Percentiles rank a stretch among this genome's conserved stretches.
Evolutionary conservation across 2,888 invertebrate genomes (phyloP).

Genomic region (Cataglyphis altisquamis): DNA sequence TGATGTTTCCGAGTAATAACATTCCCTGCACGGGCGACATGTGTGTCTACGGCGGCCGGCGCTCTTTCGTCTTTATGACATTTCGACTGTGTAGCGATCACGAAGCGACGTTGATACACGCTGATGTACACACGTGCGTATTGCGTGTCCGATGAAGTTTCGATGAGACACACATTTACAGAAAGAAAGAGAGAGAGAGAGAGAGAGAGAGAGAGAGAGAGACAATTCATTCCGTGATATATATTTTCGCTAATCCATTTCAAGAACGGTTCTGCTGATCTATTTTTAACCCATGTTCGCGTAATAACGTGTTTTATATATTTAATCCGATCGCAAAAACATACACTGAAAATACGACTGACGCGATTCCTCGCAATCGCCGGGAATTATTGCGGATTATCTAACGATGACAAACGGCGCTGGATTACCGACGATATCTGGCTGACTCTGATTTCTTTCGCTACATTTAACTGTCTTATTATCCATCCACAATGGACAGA

Average conservation of each 20-base stretch:
- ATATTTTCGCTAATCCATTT: not conserved
- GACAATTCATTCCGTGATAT: not conserved
- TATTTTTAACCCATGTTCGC: constrained; percentile 9
- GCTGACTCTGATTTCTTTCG: constrained; percentile 62
- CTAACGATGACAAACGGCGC: constrained; percentile 74
- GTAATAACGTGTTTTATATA: not conserved
- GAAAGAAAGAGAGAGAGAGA: not conserved
- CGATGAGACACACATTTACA: constrained; percentile 8
- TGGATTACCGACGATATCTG: constrained; percentile 62
- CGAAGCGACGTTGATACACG: not conserved
- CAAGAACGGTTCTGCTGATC: not conserved
- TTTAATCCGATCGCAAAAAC: not conserved
- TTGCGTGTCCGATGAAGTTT: constrained; percentile 6
- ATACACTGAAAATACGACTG: not conserved
- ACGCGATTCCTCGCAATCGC: not conserved
- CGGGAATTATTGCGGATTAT: constrained; percentile 57
- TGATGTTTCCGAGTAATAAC: constrained; percentile 82
- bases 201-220: not conserved
- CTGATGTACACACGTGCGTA: not conserved
- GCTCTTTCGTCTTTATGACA: constrained; percentile 55
- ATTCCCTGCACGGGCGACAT: constrained; percentile 65
- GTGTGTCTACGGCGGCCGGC: constrained; percentile 54
- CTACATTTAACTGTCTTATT: constrained; percentile 35
- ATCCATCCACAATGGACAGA: not conserved
- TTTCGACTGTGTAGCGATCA: constrained; percentile 8